phyloP scores from a whole-genome alignment of 2,888 invertebrate species.

The Lasioglossum leucozonium region DNA sequence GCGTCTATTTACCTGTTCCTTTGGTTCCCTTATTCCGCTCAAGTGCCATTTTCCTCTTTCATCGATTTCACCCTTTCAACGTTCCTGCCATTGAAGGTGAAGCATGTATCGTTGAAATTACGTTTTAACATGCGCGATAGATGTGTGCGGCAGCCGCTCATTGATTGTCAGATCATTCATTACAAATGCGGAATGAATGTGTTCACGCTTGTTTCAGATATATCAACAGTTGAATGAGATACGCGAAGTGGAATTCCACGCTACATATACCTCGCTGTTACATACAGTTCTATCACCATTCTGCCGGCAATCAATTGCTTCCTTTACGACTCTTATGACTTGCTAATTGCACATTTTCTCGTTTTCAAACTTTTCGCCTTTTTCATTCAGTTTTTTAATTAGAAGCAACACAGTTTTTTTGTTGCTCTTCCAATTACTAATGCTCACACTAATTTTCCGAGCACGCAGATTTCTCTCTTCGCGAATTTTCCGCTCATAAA shows the following conservation, averaged over 20 bases:
- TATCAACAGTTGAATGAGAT: neutral
- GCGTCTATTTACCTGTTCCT: slow-evolving; percentile 17
- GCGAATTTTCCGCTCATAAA: neutral
- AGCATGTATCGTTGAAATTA: slow-evolving; percentile 31
- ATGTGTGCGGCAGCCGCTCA: neutral
- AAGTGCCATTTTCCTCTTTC: slow-evolving; percentile 45
- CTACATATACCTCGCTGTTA: neutral
- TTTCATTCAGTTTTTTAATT: neutral
- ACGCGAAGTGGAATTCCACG: slow-evolving; percentile 7
- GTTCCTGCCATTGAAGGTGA: neutral
- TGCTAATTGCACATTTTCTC: neutral
- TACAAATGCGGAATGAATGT: neutral
- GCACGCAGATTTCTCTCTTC: neutral
- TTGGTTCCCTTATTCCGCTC: slow-evolving; percentile 43
- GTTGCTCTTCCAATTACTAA: neutral
- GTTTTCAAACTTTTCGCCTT: neutral
- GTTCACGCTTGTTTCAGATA: neutral
- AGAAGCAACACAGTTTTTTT: neutral
- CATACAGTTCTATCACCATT: neutral
- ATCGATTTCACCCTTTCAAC: slow-evolving; percentile 32
- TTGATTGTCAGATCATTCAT: neutral
- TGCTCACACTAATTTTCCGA: neutral
- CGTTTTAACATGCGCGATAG: neutral
- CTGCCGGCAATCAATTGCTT: neutral
- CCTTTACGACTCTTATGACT: neutral